Evolutionary conservation across 2,888 invertebrate genomes (phyloP).

Genomic region (Lasioglossum oenotherae): DNA sequence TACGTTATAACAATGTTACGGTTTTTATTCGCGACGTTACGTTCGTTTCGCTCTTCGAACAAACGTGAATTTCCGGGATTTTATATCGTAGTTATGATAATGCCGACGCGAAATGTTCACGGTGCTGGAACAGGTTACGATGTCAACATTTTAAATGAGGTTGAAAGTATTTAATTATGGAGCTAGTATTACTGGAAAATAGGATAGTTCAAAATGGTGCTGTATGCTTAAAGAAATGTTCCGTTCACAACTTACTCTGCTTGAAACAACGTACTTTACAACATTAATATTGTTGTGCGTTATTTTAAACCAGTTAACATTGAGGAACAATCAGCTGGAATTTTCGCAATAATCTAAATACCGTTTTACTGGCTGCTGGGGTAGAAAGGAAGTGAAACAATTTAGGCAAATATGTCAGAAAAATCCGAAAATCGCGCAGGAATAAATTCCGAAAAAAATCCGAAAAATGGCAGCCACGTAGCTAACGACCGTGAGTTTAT

Average conservation of each 20-base stretch:
- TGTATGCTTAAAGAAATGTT: background rate
- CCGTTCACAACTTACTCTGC: background rate
- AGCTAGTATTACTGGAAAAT: background rate
- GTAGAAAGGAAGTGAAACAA: background rate
- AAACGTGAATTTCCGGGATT: background rate
- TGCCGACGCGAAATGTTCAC: constrained; percentile 19
- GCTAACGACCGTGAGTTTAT: constrained; percentile 43
- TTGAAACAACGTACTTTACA: too few relatives aligned
- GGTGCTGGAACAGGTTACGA: background rate
- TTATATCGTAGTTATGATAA: constrained; percentile 40
- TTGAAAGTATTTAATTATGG: background rate
- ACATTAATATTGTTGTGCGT: background rate
- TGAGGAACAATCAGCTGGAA: background rate
- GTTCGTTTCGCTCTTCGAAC: background rate
- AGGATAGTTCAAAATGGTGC: background rate
- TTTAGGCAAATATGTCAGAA: background rate
- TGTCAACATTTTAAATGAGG: background rate
- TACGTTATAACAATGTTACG: background rate
- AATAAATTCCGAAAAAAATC: background rate
- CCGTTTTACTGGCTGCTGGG: too few relatives aligned
- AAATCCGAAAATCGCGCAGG: background rate
- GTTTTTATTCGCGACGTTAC: background rate
- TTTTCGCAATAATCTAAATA: background rate
- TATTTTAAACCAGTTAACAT: background rate
- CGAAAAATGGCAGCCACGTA: background rate